Percentiles rank a stretch among this genome's conserved stretches.
Evolutionary conservation across 2,888 invertebrate genomes (phyloP).

Genomic region (Epinotia ramella): DNA sequence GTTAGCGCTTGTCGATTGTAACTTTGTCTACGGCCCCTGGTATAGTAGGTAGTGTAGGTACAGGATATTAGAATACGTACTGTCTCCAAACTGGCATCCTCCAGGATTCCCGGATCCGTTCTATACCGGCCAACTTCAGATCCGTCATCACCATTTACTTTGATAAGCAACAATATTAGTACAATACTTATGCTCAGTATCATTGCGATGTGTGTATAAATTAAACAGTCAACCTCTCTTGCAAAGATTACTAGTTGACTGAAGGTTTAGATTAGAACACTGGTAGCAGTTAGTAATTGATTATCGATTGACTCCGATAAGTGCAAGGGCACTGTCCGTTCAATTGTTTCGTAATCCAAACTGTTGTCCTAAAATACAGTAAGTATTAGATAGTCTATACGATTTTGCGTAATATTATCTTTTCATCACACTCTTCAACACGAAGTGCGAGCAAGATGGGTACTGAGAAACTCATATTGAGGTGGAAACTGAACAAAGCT

Average conservation of each 20-base stretch:
- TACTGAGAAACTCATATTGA: background rate
- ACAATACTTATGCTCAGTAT: conserved; percentile 16
- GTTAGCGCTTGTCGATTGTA: too few relatives aligned
- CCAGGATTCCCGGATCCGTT: conserved; percentile 61
- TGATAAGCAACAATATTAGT: conserved; percentile 18
- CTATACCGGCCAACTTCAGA: conserved; percentile 22
- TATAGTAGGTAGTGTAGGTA: too few relatives aligned
- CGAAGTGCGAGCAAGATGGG: background rate
- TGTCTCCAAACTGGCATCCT: conserved; percentile 74
- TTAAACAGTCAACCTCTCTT: conserved; percentile 31
- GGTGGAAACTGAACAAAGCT: background rate
- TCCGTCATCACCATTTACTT: conserved; percentile 18
- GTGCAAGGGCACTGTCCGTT: conserved; percentile 27
- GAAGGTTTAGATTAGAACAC: conserved; percentile 22
- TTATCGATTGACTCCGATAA: conserved; percentile 37
- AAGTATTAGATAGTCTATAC: background rate
- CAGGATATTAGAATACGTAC: conserved; percentile 60
- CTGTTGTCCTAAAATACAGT: conserved; percentile 10
- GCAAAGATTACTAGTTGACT: conserved; percentile 32
- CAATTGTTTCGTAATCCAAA: conserved; percentile 35
- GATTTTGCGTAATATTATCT: background rate
- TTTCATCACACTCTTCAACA: background rate
- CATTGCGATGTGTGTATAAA: conserved; percentile 10
- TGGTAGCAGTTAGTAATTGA: background rate
- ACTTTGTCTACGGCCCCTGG: too few relatives aligned